These are phyloP conservation scores for Trichonephila clavata DNA, from an alignment of 1,140 invertebrate species.

Conservation along the genomic window DNA sequence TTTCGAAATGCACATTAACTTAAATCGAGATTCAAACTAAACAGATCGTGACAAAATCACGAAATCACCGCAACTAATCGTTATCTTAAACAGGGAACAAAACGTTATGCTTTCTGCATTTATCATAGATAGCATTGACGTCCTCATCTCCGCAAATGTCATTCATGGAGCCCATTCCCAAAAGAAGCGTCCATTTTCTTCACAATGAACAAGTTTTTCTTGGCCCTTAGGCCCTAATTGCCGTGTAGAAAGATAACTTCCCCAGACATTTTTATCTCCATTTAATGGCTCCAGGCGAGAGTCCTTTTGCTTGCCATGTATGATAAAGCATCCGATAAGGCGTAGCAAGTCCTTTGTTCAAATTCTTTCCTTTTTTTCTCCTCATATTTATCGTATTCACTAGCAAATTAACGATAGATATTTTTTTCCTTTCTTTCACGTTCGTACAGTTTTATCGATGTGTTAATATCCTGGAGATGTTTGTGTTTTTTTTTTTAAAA, in stretches of 20 bases:
- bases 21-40: too few relatives aligned
- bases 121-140: constrained; percentile 1
- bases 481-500: too few relatives aligned
- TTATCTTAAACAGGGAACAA: neutral
- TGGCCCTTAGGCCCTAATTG: constrained; percentile 18
- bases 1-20: too few relatives aligned
- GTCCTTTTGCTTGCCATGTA: neutral
- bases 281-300: neutral
- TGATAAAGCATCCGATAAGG: neutral
- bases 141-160: neutral
- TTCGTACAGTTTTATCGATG: too few relatives aligned
- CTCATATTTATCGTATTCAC: neutral
- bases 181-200: constrained; percentile 38
- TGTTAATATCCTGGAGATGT: too few relatives aligned
- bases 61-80: neutral
- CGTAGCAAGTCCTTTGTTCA: too few relatives aligned
- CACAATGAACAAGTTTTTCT: constrained; percentile 38
- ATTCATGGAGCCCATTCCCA: constrained; percentile 1
- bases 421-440: too few relatives aligned
- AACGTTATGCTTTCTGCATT: neutral
- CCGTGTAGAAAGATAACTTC: constrained; percentile 30
- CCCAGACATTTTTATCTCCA: constrained; percentile 27
- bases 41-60: neutral
- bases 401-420: neutral
- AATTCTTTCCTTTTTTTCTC: neutral